Base-by-base conservation (phyloP, 2,797 vertebrate species). In the Tympanoctomys barrerae region DNA sequence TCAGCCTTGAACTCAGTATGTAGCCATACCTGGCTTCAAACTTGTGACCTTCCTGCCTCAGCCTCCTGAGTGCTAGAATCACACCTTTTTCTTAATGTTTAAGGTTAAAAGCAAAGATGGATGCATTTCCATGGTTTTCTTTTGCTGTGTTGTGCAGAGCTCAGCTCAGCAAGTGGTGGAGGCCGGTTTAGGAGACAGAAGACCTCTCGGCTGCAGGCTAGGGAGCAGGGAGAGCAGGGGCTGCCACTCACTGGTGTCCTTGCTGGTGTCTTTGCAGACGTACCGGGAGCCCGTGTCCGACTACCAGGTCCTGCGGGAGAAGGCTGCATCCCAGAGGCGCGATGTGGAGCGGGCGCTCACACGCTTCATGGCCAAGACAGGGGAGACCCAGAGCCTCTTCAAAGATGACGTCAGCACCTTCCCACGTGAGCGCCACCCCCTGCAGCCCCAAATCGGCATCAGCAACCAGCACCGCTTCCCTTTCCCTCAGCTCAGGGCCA, bases 311-410 rank as follows among this genome's bases (percentile, higher is more conserved):
- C 98, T 99, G 49, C 98, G 99, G 96, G 99, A 99, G 94, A 99
- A 99, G 97, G 99, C 99, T 0, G 99, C 99, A 0, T 99, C 99
- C 2, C 99, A 99, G 95, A 99, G 99, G 84, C 98, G 99, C 7
- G 99, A 99, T 0, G 99, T 99, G 83, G 99, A 99, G 61, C 99
- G 99, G 42, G 99, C 99, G 0, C 99, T 99, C 70, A 99, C 99
- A 0, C 99, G 99, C 4, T 99, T 99, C 98, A 99, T 99, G 99
- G 99, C 99, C 90, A 99, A 99, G 98, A 99, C 99, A 0, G 99
- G 99, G 61, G 99, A 99, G 97, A 99, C 99, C 0, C 99, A 99
- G 98, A 99, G 99, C 93, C 99, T 99, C 62, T 99, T 99, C 98
- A 99, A 99, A 97, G 99, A 99, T 4, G 99, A 99, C 14, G 97